Conservation (phyloP, 2,113 vertebrate species). For the Oreochromis niloticus region DNA sequence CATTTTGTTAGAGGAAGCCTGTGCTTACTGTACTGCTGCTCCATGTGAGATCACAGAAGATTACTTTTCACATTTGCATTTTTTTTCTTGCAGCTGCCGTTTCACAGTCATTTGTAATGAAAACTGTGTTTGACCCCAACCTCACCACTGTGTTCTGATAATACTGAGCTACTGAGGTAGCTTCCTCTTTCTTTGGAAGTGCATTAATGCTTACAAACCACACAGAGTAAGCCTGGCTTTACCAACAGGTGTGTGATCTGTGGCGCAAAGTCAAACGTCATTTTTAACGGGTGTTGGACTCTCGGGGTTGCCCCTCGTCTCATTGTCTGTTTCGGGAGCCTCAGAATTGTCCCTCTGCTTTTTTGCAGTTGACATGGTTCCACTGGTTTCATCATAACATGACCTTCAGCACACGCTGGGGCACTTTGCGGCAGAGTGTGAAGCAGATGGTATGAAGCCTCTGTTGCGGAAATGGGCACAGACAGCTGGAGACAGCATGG, state of each 20-base stretch:
- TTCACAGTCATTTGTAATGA: neutral
- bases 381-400: neutral
- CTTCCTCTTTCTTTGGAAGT: neutral
- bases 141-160: neutral
- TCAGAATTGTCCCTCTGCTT: neutral
- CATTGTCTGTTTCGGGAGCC: neutral
- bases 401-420: neutral
- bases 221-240: neutral
- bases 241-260: neutral
- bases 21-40: neutral
- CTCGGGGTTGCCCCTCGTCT: neutral
- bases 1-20: constrained; percentile 3
- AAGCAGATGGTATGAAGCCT: neutral
- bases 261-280: neutral
- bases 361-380: neutral
- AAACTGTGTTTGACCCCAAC: neutral
- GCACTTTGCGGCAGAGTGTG: neutral
- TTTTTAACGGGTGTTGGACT: neutral
- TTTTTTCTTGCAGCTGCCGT: neutral
- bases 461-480: neutral
- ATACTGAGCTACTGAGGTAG: neutral
- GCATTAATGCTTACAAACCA: neutral
- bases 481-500: neutral
- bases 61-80: neutral
- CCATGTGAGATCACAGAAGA: neutral